A percentile compares a stretch with the other conserved stretches of the same genome.
These are phyloP conservation scores for Nesoenas mayeri DNA, from an alignment of 2,113 vertebrate species.

Conservation along the genomic window DNA sequence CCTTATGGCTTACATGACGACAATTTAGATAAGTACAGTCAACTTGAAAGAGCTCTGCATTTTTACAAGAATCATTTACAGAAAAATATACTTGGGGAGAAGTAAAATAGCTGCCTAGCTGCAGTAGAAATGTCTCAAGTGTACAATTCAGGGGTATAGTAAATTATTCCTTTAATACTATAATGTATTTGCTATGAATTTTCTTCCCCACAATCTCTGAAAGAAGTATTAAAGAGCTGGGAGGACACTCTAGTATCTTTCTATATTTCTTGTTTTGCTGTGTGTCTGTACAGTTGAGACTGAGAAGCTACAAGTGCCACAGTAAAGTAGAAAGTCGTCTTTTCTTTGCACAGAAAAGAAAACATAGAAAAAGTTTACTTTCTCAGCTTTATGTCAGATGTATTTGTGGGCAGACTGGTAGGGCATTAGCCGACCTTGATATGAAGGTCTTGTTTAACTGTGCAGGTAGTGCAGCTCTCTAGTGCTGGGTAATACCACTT, in stretches of 20 bases:
- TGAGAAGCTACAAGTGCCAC: neutral
- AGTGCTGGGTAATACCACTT: neutral
- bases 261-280: neutral
- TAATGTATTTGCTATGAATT: neutral
- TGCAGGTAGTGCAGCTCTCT: neutral
- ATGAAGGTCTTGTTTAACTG: neutral
- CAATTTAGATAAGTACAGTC: neutral
- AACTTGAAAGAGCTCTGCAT: neutral
- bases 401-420: neutral
- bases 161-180: neutral
- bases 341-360: neutral
- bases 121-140: neutral
- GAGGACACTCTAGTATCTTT: too few species aligned
- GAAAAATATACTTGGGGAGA: neutral
- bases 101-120: neutral
- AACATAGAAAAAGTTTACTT: neutral
- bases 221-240: accelerated
- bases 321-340: neutral
- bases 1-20: neutral
- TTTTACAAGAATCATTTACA: neutral
- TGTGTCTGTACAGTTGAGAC: neutral
- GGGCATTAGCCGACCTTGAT: neutral
- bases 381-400: neutral
- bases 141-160: neutral
- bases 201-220: neutral